phyloP scores from a whole-genome alignment of 2,888 invertebrate genomes.

The Ischnus inquisitorius region DNA sequence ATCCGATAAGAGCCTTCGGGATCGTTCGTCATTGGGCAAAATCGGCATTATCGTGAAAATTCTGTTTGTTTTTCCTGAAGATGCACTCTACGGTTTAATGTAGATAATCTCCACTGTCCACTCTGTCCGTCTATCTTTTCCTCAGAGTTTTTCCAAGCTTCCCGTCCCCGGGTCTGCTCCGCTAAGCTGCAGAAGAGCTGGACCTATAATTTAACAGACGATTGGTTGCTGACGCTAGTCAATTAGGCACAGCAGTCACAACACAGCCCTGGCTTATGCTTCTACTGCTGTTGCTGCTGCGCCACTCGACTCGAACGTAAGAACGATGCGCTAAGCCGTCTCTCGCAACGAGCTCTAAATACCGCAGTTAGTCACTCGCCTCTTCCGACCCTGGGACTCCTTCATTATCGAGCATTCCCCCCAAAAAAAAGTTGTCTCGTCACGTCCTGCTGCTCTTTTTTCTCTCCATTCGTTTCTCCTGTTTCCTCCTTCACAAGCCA shows the following conservation, averaged over 20 bases:
- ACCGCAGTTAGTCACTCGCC: constrained; percentile 59
- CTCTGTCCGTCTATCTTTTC: constrained; percentile 33
- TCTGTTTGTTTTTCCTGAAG: constrained; percentile 58
- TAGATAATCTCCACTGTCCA: constrained; percentile 45
- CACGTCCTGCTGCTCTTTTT: constrained; percentile 76
- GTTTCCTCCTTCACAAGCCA: neutral
- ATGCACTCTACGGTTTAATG: constrained; percentile 61
- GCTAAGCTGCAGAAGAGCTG: constrained; percentile 52
- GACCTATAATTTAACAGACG: constrained; percentile 76
- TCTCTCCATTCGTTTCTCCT: constrained; percentile 44
- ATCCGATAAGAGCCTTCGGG: neutral
- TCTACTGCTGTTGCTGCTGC: constrained; percentile 11
- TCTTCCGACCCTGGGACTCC: constrained; percentile 51
- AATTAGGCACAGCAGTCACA: constrained; percentile 73
- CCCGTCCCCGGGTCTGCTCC: constrained; percentile 37
- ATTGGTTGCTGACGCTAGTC: constrained; percentile 76
- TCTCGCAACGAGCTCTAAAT: constrained; percentile 39
- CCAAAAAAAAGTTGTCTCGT: constrained; percentile 75
- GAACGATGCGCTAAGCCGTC: constrained; percentile 47
- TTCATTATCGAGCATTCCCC: constrained; percentile 71
- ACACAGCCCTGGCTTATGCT: constrained; percentile 45
- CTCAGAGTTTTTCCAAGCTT: constrained; percentile 35
- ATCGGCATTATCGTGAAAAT: constrained; percentile 32
- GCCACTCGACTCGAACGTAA: constrained; percentile 52
- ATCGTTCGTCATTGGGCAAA: neutral